Conservation (phyloP, 1,140 invertebrate genomes). For the Trichonephila clavipes region DNA sequence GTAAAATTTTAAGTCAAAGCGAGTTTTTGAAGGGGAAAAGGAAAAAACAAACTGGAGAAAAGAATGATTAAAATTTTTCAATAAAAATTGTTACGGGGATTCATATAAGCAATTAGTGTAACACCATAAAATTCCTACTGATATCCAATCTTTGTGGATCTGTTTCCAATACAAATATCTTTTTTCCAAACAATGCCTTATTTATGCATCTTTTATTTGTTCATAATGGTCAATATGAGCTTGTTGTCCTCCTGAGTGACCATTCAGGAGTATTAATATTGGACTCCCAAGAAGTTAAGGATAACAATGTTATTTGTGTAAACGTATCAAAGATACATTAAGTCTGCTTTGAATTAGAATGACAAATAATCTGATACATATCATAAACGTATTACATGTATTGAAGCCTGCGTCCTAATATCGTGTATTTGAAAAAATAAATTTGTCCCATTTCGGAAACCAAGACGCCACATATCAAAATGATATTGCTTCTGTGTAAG, state of each 20-base stretch:
- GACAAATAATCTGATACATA: conserved; percentile 56
- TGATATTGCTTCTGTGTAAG: conserved; percentile 49
- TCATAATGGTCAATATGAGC: neutral
- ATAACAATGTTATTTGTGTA: neutral
- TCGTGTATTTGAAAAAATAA: conserved; percentile 33
- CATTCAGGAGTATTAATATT: neutral
- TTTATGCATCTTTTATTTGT: conserved; percentile 24
- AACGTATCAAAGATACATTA: neutral
- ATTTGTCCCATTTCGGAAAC: conserved; percentile 8
- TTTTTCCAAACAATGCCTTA: neutral
- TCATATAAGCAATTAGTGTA: no score
- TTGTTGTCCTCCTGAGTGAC: neutral
- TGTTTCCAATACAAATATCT: no score
- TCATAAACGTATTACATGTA: conserved; percentile 45
- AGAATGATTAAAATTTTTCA: no score
- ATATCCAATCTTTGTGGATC: no score
- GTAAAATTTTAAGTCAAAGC: no score
- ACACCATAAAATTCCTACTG: no score
- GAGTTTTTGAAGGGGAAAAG: no score
- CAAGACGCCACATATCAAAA: conserved; percentile 70
- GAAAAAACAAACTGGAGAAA: no score
- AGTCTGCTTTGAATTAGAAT: neutral
- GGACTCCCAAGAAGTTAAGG: neutral
- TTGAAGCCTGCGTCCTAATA: conserved; percentile 40
- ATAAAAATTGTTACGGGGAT: no score